Evolutionary conservation across 1,140 invertebrate genomes (phyloP), one percentile per base, ranked within the genome.

Genomic region (Plutomurus gul): DNA sequence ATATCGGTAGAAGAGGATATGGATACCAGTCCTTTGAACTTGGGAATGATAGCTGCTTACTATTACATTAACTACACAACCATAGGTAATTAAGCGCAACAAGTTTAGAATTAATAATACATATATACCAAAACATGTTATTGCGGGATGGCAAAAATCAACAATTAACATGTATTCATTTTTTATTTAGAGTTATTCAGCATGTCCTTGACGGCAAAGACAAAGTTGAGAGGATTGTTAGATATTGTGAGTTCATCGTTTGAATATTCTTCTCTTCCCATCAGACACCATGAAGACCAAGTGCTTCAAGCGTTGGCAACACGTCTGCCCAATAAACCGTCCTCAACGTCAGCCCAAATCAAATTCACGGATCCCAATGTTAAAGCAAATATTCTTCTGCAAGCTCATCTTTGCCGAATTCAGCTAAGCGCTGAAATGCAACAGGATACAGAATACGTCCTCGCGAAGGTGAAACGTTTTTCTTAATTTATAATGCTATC

Each of bases 1-100:
- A 98, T 99, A 77, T 94, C 94, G 56, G 92, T 99, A 10, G 97
- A 99, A 87, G 97, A 99, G 84, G 98, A 99, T 80, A 97, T 99
- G 91, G 97, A 99, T 86, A 94, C 95, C 0, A 89, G 94, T 60
- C 95, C 98, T 0, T 88, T 99, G 0, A 99, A 99, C 89, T 88
- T 99, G 85, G 98, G 98, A 79, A 99, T 99, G 96, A 99, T 99
- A 87, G 97, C 98, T 1, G 96, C 97, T 0, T 99, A 99, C 87
- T 99, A 99, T 87, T 99, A 99, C 86, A 99, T 99, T 82, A 99
- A 99, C 87, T 99, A 99, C 84, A 98, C 97, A 0, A 99, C 98
- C 0, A 99, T 99, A 81, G 93, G 93, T 94, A 86, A 87, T 88
- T 85, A 20, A 56, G 7, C 10, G 37, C 13, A 75, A 10, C 33